Conservation (phyloP, 2,113 vertebrate species). For the Bubalus kerabau region DNA sequence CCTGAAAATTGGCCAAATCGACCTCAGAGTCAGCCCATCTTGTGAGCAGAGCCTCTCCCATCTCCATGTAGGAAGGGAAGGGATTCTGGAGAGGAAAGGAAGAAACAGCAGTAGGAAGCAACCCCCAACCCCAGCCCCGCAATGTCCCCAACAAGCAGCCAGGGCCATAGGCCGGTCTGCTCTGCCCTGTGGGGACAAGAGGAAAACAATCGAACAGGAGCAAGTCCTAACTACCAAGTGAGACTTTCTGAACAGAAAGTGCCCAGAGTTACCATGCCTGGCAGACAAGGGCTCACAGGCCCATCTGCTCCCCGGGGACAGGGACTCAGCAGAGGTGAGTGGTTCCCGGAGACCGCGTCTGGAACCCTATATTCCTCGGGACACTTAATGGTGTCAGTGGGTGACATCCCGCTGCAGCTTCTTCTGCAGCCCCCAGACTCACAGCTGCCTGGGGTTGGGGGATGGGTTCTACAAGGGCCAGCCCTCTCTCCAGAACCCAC, state of each 20-base stretch:
- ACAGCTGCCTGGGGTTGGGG: neutral
- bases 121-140: accelerated
- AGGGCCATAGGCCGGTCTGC: neutral
- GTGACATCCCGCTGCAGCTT: too few relatives aligned
- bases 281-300: neutral
- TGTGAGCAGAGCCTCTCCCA: neutral
- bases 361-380: neutral
- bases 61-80: neutral
- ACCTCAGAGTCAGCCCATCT: neutral
- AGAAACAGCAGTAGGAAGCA: neutral
- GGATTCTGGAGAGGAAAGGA: neutral
- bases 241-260: neutral
- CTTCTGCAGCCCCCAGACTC: neutral
- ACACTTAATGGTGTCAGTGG: neutral
- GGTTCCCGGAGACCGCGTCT: accelerated
- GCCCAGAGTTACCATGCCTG: accelerated
- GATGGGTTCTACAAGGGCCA: neutral
- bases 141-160: neutral
- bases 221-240: neutral
- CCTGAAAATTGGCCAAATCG: neutral
- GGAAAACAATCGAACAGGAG: accelerated
- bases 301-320: neutral
- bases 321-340: neutral
- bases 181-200: neutral
- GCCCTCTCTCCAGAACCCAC: neutral